phyloP scores from a whole-genome alignment of 2,888 invertebrate genomes.

The Bombylius discolor region DNA sequence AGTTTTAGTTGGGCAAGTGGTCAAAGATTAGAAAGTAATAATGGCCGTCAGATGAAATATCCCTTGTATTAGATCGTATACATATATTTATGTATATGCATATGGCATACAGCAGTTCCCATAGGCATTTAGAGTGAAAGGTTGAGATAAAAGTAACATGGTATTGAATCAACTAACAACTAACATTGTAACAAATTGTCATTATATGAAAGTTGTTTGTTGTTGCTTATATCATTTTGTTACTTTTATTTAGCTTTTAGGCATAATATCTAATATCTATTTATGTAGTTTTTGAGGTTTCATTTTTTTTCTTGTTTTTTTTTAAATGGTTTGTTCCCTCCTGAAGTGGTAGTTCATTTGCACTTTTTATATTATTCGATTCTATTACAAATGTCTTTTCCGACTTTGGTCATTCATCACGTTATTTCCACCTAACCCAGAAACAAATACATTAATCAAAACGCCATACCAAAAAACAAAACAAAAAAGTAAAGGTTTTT shows the following conservation, averaged over 20 bases:
- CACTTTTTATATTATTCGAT: conserved; percentile 1
- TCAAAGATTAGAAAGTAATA: conserved; percentile 20
- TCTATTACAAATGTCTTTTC: conserved; percentile 17
- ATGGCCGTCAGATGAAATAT: conserved; percentile 14
- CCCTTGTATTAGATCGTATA: conserved; percentile 4
- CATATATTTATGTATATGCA: too few species aligned
- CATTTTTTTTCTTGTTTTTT: too few species aligned
- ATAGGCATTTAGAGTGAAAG: neutral
- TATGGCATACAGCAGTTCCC: conserved; percentile 1
- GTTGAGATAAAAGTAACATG: neutral
- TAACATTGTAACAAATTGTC: too few species aligned
- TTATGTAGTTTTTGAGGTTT: neutral
- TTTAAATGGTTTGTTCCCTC: neutral
- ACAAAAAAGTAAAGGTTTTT: neutral
- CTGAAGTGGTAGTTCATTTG: neutral
- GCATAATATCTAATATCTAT: neutral
- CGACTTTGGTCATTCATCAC: conserved; percentile 17
- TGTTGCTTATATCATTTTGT: neutral
- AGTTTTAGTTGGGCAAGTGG: conserved; percentile 14
- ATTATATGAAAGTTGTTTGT: neutral
- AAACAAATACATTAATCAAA: conserved; percentile 12
- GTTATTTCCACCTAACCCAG: conserved; percentile 11
- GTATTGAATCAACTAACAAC: neutral
- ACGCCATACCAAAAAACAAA: neutral
- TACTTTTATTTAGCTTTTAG: neutral